Conservation (phyloP, 1,140 invertebrate species). For the Anagrus nilaparvatae region DNA sequence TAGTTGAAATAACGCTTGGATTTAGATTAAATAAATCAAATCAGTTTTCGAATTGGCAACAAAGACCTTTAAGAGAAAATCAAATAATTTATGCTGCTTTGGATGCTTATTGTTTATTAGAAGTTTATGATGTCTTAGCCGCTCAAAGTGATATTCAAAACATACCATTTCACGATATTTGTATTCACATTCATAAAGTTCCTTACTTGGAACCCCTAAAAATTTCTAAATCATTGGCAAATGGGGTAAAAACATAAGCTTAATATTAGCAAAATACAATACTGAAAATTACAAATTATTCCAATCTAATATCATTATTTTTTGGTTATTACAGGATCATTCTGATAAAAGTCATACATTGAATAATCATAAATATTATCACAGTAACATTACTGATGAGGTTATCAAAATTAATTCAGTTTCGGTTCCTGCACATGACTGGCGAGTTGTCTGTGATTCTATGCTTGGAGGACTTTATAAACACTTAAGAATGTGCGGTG, state of each 20-base stretch:
- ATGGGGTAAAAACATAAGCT: constrained; percentile 19
- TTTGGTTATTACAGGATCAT: too few species aligned
- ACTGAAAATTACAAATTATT: too few species aligned
- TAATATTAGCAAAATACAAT: too few species aligned
- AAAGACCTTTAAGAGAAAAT: constrained; percentile 59
- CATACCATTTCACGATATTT: constrained; percentile 52
- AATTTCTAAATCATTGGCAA: constrained; percentile 23
- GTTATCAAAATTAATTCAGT: too few species aligned
- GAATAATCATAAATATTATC: too few species aligned
- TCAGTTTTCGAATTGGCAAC: constrained; percentile 82
- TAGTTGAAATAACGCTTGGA: constrained; percentile 64
- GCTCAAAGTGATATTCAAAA: constrained; percentile 38
- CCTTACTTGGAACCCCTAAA: constrained; percentile 34
- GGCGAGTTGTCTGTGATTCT: constrained; percentile 45
- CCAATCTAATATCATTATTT: too few species aligned
- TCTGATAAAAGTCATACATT: too few species aligned
- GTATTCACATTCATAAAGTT: constrained; percentile 42
- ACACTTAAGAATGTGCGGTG: constrained; percentile 53
- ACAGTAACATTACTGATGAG: too few species aligned
- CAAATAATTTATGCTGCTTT: constrained; percentile 77
- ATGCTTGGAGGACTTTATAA: constrained; percentile 47
- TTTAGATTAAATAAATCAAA: constrained; percentile 65
- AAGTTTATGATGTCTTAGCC: constrained; percentile 56
- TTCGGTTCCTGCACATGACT: constrained; percentile 21
- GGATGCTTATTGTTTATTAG: constrained; percentile 69